Evolutionary conservation across 2,888 invertebrate genomes (phyloP).

Genomic region (Ametastegia equiseti): DNA sequence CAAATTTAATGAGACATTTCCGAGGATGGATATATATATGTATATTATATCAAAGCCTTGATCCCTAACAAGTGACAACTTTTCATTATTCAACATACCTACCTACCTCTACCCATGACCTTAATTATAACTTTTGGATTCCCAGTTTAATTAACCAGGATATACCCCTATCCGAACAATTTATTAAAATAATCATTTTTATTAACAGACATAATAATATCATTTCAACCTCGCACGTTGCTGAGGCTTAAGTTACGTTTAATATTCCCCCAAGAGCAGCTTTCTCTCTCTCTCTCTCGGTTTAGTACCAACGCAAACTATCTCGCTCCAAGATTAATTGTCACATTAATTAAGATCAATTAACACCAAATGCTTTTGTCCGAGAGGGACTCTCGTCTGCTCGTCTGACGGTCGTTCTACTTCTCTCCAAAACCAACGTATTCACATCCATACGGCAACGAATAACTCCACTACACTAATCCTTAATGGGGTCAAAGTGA

Average conservation of each 20-base stretch:
- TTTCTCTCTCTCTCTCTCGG: too few species aligned
- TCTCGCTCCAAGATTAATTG: background rate
- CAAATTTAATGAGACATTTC: slow-evolving; percentile 23
- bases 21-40: background rate
- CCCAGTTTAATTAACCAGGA: background rate
- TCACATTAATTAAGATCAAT: slow-evolving; percentile 33
- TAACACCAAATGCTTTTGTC: slow-evolving; percentile 25
- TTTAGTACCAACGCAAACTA: background rate
- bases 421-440: background rate
- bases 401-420: background rate
- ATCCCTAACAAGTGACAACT: slow-evolving; percentile 16
- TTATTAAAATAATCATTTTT: slow-evolving; percentile 13
- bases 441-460: too few species aligned
- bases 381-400: background rate
- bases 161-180: background rate
- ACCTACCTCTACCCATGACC: too few species aligned
- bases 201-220: background rate
- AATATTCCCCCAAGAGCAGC: background rate
- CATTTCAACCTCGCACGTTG: background rate
- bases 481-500: too few species aligned
- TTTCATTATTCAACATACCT: slow-evolving; percentile 1
- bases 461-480: too few species aligned
- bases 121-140: slow-evolving; percentile 17
- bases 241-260: background rate
- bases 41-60: slow-evolving; percentile 10